These are phyloP conservation scores for Subanguina moxae DNA, from an alignment of 1,140 invertebrate species.

Conservation along the genomic window DNA sequence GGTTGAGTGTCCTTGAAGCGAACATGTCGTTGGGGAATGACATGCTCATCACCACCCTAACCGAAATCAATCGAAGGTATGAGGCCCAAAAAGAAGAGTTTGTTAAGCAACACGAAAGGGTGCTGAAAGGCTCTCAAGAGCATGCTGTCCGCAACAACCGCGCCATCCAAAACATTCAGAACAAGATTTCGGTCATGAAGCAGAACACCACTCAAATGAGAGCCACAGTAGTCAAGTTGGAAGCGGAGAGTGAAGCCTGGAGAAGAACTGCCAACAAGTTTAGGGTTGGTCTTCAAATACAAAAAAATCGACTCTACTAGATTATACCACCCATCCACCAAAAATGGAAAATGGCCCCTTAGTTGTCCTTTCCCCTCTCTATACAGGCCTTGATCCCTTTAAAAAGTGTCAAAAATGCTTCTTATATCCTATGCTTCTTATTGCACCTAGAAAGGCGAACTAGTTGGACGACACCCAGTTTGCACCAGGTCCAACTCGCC, in stretches of 20 bases:
- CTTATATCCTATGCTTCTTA: too few species aligned
- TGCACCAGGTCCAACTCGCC: too few species aligned
- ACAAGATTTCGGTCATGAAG: neutral
- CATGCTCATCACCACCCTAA: constrained; percentile 63
- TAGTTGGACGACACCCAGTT: too few species aligned
- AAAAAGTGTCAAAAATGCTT: too few species aligned
- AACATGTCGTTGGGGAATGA: constrained; percentile 92
- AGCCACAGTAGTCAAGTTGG: neutral
- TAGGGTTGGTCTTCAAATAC: neutral
- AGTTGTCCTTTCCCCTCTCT: too few species aligned
- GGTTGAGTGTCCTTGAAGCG: constrained; percentile 86
- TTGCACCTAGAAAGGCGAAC: too few species aligned
- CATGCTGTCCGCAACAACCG: neutral
- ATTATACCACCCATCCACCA: too few species aligned
- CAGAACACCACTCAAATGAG: neutral
- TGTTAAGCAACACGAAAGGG: neutral
- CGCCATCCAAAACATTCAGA: neutral
- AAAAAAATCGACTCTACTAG: too few species aligned
- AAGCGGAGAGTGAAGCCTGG: neutral
- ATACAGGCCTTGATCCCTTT: too few species aligned
- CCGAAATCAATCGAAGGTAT: constrained; percentile 85
- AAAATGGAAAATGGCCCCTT: too few species aligned
- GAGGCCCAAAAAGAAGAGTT: constrained; percentile 71
- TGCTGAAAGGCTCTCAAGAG: neutral
- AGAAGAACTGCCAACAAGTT: neutral